Base-by-base conservation (phyloP, 2,113 vertebrate species). In the Lophochroa leadbeateri region DNA sequence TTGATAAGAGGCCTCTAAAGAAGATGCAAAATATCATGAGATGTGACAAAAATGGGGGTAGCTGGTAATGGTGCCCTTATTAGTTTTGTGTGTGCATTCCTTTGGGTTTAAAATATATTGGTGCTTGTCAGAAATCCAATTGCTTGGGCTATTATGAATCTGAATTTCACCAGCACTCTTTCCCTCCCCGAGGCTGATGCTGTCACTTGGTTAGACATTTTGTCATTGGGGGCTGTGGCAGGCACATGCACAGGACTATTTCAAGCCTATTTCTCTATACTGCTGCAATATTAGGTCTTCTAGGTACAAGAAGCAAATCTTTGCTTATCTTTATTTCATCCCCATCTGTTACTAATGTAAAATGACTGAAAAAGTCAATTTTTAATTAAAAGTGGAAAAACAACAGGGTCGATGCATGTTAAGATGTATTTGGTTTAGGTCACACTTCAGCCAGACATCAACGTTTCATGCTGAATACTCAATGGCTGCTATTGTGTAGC, bases 371-470 rank as follows among this genome's bases (percentile, higher is more conserved):
- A 90, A 96, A 97, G 92, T 94, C 86, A 92, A 86, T 97, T 97
- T 97, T 92, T 97, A 97, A 98, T 97, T 98, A 95, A 89, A 91
- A 93, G 61, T 79, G 86, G 83, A 89, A 96, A 97, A 97, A 71
- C 58, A 97, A n/a, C 47, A 83, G 79, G 53, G 83, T 96, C 47
- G 17, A 94, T 95, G 87, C 9, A 44, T 29, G 61, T 75, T 79
- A 23, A 74, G 43, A 47, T 77, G n/a, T n/a, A 86, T 94, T 90
- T 63, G 78, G 10, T 92, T 95, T 71, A 69, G 70, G 58, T 95
- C 21, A 57, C 20, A 28, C 31, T 85, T 97, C 68, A 78, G 33
- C 49, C 55, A 80, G 80, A 46, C 6, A 35, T 88, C 78, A 33
- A n/a, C 1, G 13, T 80, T 97, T 96, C 8, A 25, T n/a, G 70